A percentile compares a stretch with the other conserved stretches of the same genome.
Conservation (phyloP, 1,140 invertebrate genomes). For the Wasmannia auropunctata region DNA sequence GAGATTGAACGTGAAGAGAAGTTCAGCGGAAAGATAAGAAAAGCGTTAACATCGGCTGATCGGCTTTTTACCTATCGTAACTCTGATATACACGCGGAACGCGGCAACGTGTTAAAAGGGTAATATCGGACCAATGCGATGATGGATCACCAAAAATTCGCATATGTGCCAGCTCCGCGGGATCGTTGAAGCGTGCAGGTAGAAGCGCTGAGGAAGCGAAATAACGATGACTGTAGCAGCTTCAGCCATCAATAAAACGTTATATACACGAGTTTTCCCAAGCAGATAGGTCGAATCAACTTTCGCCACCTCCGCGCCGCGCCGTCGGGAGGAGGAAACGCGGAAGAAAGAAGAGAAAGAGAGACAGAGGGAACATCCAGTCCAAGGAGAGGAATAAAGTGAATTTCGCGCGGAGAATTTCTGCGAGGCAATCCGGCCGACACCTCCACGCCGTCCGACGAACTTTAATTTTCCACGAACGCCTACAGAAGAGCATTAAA, state of each 20-base stretch:
- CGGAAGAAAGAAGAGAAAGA: neutral
- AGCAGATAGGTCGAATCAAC: conserved; percentile 36
- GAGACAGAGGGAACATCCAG: neutral
- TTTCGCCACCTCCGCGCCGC: conserved; percentile 48
- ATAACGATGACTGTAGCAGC: conserved; percentile 39
- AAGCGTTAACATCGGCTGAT: conserved; percentile 9
- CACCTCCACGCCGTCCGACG: neutral
- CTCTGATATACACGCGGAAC: neutral
- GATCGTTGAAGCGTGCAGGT: conserved; percentile 57
- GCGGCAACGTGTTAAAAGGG: neutral
- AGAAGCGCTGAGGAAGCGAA: conserved; percentile 40
- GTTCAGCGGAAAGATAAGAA: neutral
- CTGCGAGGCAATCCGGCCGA: neutral
- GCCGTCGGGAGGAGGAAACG: neutral
- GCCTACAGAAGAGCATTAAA: neutral
- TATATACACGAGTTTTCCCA: conserved; percentile 63
- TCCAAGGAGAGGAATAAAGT: neutral
- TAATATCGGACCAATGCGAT: conserved; percentile 59
- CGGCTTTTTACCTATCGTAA: conserved; percentile 41
- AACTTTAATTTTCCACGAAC: conserved; percentile 31
- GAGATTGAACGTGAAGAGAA: neutral
- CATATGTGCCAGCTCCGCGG: conserved; percentile 28
- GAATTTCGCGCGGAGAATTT: conserved; percentile 10
- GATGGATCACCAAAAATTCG: conserved; percentile 70
- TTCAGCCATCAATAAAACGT: conserved; percentile 66